These are phyloP conservation scores for Euzophera pinguis DNA, from an alignment of 2,888 invertebrate genomes.

Conservation along the genomic window DNA sequence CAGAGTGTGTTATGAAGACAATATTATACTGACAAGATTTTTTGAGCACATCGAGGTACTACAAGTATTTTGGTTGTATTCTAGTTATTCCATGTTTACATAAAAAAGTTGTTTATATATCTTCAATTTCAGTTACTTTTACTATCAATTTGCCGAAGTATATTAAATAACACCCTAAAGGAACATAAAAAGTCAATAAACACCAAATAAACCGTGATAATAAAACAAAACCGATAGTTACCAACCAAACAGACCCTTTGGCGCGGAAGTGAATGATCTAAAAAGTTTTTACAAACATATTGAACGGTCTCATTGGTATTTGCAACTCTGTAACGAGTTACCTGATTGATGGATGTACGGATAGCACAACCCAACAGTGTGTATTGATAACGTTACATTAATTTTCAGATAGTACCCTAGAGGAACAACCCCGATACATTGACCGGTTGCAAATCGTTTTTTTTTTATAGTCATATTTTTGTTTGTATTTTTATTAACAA, in stretches of 20 bases:
- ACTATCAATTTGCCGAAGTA: not conserved
- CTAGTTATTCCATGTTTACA: no score
- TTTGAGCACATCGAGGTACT: no score
- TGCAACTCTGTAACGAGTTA: slow-evolving; percentile 71
- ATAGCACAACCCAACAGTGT: slow-evolving; percentile 39
- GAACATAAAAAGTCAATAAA: slow-evolving; percentile 6
- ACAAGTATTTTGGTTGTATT: no score
- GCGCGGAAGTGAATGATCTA: slow-evolving; percentile 72
- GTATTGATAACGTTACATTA: slow-evolving; percentile 62
- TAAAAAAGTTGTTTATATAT: no score
- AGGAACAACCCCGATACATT: slow-evolving; percentile 9
- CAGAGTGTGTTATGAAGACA: no score
- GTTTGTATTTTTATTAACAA: no score
- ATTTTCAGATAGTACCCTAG: slow-evolving; percentile 38
- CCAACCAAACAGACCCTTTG: slow-evolving; percentile 36
- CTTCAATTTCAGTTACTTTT: not conserved
- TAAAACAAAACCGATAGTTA: slow-evolving; percentile 25
- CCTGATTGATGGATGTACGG: slow-evolving; percentile 69
- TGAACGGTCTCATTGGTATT: slow-evolving; percentile 55
- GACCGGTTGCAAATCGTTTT: slow-evolving; percentile 38
- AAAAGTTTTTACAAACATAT: slow-evolving; percentile 69
- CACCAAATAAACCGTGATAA: not conserved
- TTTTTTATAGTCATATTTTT: not conserved
- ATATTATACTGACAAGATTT: no score
- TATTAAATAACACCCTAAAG: not conserved